These are phyloP conservation scores for Patella ulyssiponensis DNA, from an alignment of 2,888 invertebrate genomes.

Conservation along the genomic window DNA sequence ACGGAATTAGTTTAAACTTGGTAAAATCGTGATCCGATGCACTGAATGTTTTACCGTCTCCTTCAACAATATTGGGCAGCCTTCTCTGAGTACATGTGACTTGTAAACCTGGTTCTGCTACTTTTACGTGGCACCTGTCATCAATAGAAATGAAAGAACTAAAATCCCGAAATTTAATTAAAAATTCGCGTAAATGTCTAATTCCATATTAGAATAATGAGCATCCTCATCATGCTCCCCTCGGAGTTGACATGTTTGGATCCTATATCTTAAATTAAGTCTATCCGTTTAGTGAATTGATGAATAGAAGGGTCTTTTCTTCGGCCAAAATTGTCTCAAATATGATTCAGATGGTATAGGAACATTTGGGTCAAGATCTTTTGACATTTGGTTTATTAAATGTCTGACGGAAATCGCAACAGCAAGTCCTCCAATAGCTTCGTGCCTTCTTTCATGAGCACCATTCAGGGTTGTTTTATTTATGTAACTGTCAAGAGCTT, in stretches of 20 bases:
- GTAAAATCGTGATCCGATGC: constrained; percentile 32
- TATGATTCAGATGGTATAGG: constrained; percentile 26
- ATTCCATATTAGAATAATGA: constrained; percentile 17
- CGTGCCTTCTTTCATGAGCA: constrained; percentile 27
- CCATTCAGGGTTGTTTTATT: constrained; percentile 16
- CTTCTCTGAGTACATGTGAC: constrained; percentile 20
- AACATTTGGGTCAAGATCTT: neutral
- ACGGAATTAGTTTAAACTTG: constrained; percentile 21
- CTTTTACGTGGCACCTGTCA: constrained; percentile 29
- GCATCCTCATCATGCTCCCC: constrained; percentile 19
- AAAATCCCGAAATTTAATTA: constrained; percentile 7
- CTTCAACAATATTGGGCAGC: constrained; percentile 8
- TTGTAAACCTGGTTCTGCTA: constrained; percentile 25
- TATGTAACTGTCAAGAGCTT: constrained; percentile 15
- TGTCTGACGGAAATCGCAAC: constrained; percentile 26
- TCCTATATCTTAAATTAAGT: constrained; percentile 30
- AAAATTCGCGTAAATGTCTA: constrained; percentile 23
- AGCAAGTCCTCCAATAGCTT: constrained; percentile 13
- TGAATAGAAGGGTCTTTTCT: constrained; percentile 21
- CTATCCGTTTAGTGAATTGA: constrained; percentile 28
- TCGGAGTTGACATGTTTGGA: constrained; percentile 29
- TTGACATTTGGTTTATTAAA: neutral
- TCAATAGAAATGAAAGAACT: constrained; percentile 19
- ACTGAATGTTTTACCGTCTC: constrained; percentile 13
- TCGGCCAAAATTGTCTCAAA: constrained; percentile 31